Conservation (phyloP, 2,797 vertebrate species). For the Semotilus atromaculatus region DNA sequence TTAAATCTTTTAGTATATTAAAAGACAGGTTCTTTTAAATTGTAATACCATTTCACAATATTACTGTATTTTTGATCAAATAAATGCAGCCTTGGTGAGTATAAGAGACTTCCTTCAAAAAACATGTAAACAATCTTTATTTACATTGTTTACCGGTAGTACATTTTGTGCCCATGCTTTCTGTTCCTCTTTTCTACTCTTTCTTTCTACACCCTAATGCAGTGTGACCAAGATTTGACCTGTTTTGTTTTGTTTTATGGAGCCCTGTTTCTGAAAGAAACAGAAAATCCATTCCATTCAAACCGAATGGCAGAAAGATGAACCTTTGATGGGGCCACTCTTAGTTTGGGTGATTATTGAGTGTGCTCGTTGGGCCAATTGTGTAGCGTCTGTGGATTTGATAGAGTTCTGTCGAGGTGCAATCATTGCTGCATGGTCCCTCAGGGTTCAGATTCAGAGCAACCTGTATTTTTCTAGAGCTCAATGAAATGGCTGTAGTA, state of each 20-base stretch:
- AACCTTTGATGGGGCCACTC: conserved; percentile 22
- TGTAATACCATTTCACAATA: neutral
- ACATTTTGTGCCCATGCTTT: neutral
- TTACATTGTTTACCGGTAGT: neutral
- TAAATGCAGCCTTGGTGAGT: neutral
- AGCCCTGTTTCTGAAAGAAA: conserved; percentile 34
- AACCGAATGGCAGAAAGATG: conserved; percentile 44
- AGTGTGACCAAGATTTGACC: conserved; percentile 5
- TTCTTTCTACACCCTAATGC: neutral
- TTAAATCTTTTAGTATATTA: neutral
- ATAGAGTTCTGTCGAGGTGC: conserved; percentile 51
- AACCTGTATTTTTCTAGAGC: conserved; percentile 50
- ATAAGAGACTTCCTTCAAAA: neutral
- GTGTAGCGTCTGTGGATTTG: conserved; percentile 48
- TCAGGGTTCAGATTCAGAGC: conserved; percentile 32
- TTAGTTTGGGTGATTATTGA: conserved; percentile 37
- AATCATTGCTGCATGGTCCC: conserved; percentile 49
- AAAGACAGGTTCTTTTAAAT: neutral
- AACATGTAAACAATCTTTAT: neutral
- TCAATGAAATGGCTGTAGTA: conserved; percentile 67
- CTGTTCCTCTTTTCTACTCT: neutral
- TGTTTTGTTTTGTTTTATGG: conserved; percentile 25
- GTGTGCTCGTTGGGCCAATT: conserved; percentile 42
- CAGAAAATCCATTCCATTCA: conserved; percentile 40
- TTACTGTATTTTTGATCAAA: neutral